A percentile compares a stretch with the other conserved stretches of the same genome.
Evolutionary conservation across 2,888 invertebrate genomes (phyloP).

Genomic region (Synanthedon vespiformis): DNA sequence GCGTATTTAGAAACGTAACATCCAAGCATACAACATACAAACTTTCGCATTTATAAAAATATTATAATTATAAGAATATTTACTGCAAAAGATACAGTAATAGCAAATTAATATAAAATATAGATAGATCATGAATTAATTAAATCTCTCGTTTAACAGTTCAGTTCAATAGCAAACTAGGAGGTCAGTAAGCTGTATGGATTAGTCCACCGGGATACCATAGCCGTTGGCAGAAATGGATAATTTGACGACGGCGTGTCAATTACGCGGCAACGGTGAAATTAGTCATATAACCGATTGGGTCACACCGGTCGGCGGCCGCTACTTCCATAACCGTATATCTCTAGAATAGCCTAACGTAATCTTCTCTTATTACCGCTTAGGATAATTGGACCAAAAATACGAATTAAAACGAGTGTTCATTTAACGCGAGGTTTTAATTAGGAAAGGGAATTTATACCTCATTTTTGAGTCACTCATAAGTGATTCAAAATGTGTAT

Average conservation of each 20-base stretch:
- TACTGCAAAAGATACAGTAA: too few species aligned
- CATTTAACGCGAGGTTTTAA: too few species aligned
- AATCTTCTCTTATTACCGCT: too few species aligned
- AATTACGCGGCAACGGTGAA: slow-evolving; percentile 15
- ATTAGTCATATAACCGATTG: slow-evolving; percentile 15
- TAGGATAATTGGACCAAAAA: too few species aligned
- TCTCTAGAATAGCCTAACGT: neutral
- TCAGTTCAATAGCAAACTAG: neutral
- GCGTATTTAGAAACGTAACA: too few species aligned
- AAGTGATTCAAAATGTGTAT: too few species aligned
- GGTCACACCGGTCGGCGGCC: neutral
- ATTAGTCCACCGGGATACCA: slow-evolving; percentile 18
- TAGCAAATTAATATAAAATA: neutral
- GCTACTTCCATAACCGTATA: neutral
- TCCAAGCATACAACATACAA: too few species aligned
- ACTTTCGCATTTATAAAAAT: too few species aligned
- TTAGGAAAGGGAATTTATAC: too few species aligned
- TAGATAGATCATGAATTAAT: neutral
- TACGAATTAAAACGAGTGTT: too few species aligned
- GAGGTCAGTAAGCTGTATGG: slow-evolving; percentile 10
- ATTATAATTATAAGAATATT: too few species aligned
- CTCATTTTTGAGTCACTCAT: too few species aligned
- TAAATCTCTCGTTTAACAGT: neutral
- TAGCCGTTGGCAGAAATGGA: slow-evolving; percentile 16
- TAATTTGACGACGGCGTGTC: slow-evolving; percentile 22